Base-by-base conservation (phyloP, 1,140 invertebrate genomes). In the Wiebesia pumilae region DNA sequence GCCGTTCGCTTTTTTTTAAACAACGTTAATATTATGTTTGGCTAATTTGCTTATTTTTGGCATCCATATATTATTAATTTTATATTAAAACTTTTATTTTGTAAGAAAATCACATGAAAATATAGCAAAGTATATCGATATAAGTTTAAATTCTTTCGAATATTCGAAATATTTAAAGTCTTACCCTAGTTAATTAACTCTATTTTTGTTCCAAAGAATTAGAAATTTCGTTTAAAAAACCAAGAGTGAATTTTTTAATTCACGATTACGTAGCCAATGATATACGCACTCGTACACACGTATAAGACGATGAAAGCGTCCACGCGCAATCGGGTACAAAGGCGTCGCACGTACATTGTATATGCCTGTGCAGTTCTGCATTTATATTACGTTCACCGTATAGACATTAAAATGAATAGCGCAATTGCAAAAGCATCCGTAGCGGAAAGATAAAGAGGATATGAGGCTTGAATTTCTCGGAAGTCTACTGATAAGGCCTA, bases 401-500 rank as follows among this genome's bases (percentile, higher is more conserved):
- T 10, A n/a, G 47, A 7, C 33, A 65, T 80, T 43, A 81, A 81
- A 81, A 81, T 6, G 58, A 43, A 38, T 54, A 47, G 12, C 12
- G 54, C 27, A 73, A 73, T 54, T 54, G 47, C 19, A 73, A 54
- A n/a, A 33, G n/a, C 75, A 51, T 78, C 67, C n/a, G 40, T 4
- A 65, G 43, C 12, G n/a, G 19, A 69, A 21, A 12, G 38, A 51
- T 51, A 77, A 77, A 69, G 62, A 81, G 24, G n/a, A 30, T 27
- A 69, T 51, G 40, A 40, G 38, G 65, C 21, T 43, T 24, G 33
- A 69, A 40, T 35, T 73, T 83, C 81, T 73, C 33, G 67, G 67
- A 83, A 83, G 33, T 24, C 40, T 75, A 43, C 65, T 9, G 58
- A 81, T 81, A 67, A 81, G 27, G 16, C 38, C 27, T 43, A 40